Conservation (phyloP, 2,888 invertebrate genomes). For the Torymus texanus region DNA sequence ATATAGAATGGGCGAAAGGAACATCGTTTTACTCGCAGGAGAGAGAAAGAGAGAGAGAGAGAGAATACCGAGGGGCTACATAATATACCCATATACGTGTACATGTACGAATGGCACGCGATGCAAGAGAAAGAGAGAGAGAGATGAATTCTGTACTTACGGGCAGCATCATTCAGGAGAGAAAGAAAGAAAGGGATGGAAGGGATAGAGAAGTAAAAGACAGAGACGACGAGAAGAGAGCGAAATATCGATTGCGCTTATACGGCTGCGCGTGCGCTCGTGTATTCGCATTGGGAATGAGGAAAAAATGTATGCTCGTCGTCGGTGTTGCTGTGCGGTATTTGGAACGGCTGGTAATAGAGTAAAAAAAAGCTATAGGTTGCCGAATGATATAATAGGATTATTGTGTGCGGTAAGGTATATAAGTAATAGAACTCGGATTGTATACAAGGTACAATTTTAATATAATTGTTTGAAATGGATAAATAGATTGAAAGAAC, state of each 20-base stretch:
- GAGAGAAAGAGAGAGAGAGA: neutral
- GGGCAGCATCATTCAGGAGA: slow-evolving; percentile 30
- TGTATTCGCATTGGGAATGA: neutral
- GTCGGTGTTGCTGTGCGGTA: too few species aligned
- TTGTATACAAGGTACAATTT: too few species aligned
- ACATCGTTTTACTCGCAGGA: slow-evolving; percentile 1
- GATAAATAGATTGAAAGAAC: too few species aligned
- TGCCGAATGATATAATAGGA: too few species aligned
- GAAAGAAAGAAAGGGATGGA: neutral
- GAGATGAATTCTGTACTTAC: slow-evolving; percentile 40
- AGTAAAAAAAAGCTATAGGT: too few species aligned
- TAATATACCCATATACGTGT: slow-evolving; percentile 40
- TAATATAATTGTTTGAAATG: too few species aligned
- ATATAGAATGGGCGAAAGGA: slow-evolving; percentile 28
- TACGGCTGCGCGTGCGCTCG: too few species aligned
- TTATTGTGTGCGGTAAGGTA: too few species aligned
- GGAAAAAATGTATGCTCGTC: neutral
- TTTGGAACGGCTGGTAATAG: neutral
- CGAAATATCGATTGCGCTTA: slow-evolving; percentile 35
- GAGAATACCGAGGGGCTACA: slow-evolving; percentile 2
- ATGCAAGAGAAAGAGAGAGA: neutral
- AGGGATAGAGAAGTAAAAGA: too few species aligned
- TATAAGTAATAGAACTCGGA: too few species aligned
- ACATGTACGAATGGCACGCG: slow-evolving; percentile 44
- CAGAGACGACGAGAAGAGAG: too few species aligned